Evolutionary conservation across 2,888 invertebrate genomes (phyloP), one percentile per base, ranked within the genome.

Genomic region (Parascotia fuliginaria): DNA sequence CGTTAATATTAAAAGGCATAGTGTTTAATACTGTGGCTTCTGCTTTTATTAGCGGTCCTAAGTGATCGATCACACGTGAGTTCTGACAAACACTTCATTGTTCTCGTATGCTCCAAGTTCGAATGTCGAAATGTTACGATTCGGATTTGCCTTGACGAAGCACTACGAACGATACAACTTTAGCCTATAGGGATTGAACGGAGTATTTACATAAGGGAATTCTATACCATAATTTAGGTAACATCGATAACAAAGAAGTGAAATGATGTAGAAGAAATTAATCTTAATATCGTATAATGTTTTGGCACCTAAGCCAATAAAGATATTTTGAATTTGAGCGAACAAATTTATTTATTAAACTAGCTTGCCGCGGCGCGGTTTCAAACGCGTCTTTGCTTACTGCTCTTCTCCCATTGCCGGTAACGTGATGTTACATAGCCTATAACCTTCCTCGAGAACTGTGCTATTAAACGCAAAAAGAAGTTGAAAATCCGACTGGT

Each of bases 1-100:
- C 70, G 74, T 81, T 83, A 76, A 83, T 83, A 82, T 81, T 82
- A 80, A 83, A 84, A 77, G 74, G 71, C 70, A 43, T 45, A 52
- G 58, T 63, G 59, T 65, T 66, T 73, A 67, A 68, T 73, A 68
- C 60, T 55, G 52, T 39, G 60, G 62, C 65, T 73, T 65, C 62
- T 69, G 73, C 58, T 64, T 75, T 72, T 75, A 76, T 75, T 72
- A 75, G 50, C 55, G 60, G 60, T 56, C 60, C 61, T 55, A 64
- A 54, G 68, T 75, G 71, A 82, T 81, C 80, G 74, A 82, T 81
- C 81, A 79, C 73, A 68, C 60, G 58, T 39, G 45, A 67, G 60
- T 62, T 54, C 62, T 61, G 53, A 66, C 64, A 75, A 75, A 74
- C 70, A 69, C 69, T 62, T 60, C 67, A 75, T 79, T 80, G 81